A percentile compares a stretch with the other conserved stretches of the same genome.
phyloP scores from a whole-genome alignment of 2,113 vertebrate genomes.

The Eidolon helvum region DNA sequence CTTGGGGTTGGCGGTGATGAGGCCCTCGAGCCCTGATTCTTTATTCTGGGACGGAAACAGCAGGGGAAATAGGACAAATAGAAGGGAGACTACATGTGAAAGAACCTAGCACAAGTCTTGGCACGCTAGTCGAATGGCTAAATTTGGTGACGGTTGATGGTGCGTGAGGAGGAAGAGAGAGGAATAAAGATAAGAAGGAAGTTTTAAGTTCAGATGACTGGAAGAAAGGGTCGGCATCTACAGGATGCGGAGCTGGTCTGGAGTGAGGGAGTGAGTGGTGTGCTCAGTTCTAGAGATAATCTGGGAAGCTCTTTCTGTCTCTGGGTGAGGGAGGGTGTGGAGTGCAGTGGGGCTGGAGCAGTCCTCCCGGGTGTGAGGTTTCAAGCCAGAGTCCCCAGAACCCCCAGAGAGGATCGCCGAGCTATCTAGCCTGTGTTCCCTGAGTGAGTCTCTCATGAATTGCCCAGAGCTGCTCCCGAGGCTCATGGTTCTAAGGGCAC shows the following conservation, averaged over 20 bases:
- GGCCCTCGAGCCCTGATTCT: background rate
- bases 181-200: background rate
- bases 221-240: background rate
- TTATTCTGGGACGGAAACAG: background rate
- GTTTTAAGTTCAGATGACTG: background rate
- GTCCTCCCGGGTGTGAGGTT: background rate
- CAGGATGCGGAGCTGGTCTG: too few species aligned
- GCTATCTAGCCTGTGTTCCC: too few species aligned
- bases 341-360: too few species aligned
- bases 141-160: background rate
- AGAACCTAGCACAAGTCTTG: background rate
- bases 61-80: background rate
- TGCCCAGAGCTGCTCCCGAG: background rate
- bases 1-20: background rate
- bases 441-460: background rate
- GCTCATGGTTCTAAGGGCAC: background rate
- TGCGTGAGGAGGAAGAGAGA: background rate
- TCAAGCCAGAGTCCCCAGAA: background rate
- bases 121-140: background rate
- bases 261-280: background rate
- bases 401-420: too few species aligned
- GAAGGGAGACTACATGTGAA: background rate
- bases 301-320: background rate
- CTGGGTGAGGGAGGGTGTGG: fast-evolving
- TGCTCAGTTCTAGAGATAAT: background rate